Evolutionary conservation across 2,797 vertebrate species (phyloP), one percentile per base, ranked within the genome.

Genomic region (Anguilla megastoma): DNA sequence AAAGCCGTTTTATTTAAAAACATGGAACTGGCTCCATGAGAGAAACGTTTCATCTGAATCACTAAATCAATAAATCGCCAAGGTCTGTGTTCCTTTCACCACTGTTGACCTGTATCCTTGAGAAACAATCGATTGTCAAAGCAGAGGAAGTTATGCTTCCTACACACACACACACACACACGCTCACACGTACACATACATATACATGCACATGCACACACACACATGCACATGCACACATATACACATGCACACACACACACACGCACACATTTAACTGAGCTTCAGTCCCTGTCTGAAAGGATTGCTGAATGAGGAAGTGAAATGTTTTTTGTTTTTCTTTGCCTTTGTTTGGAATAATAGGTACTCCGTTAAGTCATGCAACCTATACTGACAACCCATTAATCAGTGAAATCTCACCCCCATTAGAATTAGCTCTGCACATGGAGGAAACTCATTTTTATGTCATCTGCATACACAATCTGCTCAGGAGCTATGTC

Each of bases 1-100:
- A 45, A 82, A 82, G 79, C 79, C 79, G 9, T 82, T 79, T 36
- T 79, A 79, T 24, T 66, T 8, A 8, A 66, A 66, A 60, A 60
- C 33, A 50, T 8, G 45, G 16, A 50, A n/a, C 4, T 50, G 21
- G 45, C 79, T 82, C 79, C n/a, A 21, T 50, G 2, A n/a, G 79
- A 82, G 45, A 21, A 21, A 50, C 41, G 50, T 48, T 48, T 48
- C 24, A 82, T 48, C 45, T 82, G 21, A 50, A 48, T 82, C 45
- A n/a, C 79, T 50, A 82, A 41, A 74, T 5, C 74, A 14, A 79
- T 79, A 41, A n/a, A 50, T 48, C 41, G 50, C 45, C 0, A 9
- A 12, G 79, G 21, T 50, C 41, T 21, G 24, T n/a, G 41, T 50
- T 48, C 21, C 14, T 50, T 82, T 82, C 41, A 1, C 10, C 14